Conservation (phyloP, 2,888 invertebrate genomes). For the Polymixis lichenea region DNA sequence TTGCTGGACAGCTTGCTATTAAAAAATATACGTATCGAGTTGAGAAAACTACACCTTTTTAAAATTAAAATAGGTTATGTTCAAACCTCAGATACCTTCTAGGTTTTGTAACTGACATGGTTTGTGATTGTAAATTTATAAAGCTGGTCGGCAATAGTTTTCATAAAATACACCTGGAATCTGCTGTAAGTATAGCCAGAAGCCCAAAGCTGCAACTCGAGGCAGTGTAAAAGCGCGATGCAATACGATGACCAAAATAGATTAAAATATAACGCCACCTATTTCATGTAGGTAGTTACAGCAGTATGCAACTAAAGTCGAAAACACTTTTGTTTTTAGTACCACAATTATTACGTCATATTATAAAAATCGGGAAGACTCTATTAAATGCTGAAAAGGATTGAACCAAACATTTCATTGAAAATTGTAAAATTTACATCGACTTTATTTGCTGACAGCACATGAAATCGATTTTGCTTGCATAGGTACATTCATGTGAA, state of each 20-base stretch:
- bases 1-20: conserved; percentile 75
- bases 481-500: background rate
- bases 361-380: background rate
- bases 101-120: background rate
- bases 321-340: background rate
- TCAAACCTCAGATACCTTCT: background rate
- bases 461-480: background rate
- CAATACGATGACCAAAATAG: background rate
- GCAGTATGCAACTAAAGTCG: background rate
- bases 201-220: background rate
- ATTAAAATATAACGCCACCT: background rate
- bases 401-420: background rate
- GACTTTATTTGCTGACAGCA: background rate
- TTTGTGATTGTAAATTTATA: background rate
- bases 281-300: background rate
- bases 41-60: too few species aligned
- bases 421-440: background rate
- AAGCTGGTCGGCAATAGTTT: background rate
- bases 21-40: background rate
- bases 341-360: background rate
- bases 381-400: background rate
- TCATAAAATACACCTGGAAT: background rate
- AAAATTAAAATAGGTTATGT: conserved; percentile 2
- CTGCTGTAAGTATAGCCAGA: background rate
- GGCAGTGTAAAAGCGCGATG: background rate